Percentiles rank a stretch among this genome's conserved stretches.
Conservation (phyloP, 2,113 vertebrate genomes). For the Sander lucioperca region DNA sequence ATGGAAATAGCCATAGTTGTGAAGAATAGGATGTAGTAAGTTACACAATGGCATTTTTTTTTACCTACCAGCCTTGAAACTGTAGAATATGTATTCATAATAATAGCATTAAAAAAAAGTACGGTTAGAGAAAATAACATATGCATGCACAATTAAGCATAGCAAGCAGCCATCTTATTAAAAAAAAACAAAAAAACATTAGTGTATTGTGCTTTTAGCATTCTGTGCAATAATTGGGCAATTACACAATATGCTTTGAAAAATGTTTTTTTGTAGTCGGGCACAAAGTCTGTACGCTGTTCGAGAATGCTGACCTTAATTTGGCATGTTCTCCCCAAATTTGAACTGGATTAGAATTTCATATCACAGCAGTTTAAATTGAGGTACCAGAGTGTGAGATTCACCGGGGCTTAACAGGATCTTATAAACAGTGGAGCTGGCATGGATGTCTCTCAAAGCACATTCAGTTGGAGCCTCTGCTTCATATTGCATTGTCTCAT, state of each 20-base stretch:
- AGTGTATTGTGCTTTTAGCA: conserved; percentile 54
- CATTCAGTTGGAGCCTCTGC: conserved; percentile 57
- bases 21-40: conserved; percentile 16
- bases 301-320: conserved; percentile 52
- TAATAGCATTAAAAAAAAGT: conserved; percentile 10
- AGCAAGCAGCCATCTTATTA: conserved; percentile 36
- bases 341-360: conserved; percentile 53
- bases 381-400: conserved; percentile 45
- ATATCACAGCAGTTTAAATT: conserved; percentile 65
- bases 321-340: conserved; percentile 41
- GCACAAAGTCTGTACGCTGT: conserved; percentile 7
- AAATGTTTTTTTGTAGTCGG: conserved; percentile 40
- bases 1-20: conserved; percentile 21
- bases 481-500: conserved; percentile 65
- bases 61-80: conserved; percentile 42
- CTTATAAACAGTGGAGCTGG: conserved; percentile 54
- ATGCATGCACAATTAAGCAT: conserved; percentile 37
- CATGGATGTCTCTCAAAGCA: conserved; percentile 49
- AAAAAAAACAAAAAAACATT: conserved; percentile 17
- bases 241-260: conserved; percentile 58
- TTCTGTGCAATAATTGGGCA: conserved; percentile 64
- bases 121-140: conserved; percentile 13
- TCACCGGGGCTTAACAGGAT: conserved; percentile 59
- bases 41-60: conserved; percentile 37
- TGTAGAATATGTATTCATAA: conserved; percentile 39